Base-by-base conservation (phyloP, 2,888 invertebrate genomes). In the Mamestra brassicae region DNA sequence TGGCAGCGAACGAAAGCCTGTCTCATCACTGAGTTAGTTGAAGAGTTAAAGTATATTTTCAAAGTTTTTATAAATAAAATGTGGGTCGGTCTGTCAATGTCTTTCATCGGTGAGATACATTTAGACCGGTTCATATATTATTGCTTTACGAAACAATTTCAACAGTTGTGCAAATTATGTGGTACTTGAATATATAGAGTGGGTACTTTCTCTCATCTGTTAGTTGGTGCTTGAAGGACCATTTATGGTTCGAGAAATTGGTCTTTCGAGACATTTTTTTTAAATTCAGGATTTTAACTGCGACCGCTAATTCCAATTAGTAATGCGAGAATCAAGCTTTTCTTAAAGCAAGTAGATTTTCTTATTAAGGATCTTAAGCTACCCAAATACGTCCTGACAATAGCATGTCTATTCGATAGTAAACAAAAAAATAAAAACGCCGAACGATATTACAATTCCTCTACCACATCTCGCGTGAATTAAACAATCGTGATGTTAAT, bases 81-180 rank as follows among this genome's bases (percentile, higher is more conserved):
- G 57, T 78, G 62, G 71, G 85, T 80, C 80, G 76, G 50, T 68
- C 78, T 74, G 87, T 81, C 73, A 78, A 58, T 76, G 52, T 63
- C 74, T 67, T 64, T 83, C 76, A 78, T 78, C 72, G 69, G 68
- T 34, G 66, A 65, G 71, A 80, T 82, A 82, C 61, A 81, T 74
- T 71, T 69, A 81, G 81, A 82, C 85, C 70, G 85, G 77, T 84
- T 81, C 36, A 54, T 64, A 45, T 81, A 83, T 69, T 79, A 83
- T 79, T 79, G 69, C 65, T 72, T 45, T 57, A 74, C 67, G 67
- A 65, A 67, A 80, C 68, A 69, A 60, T 66, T 81, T 80, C 65
- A 52, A 70, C 61, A 66, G 69, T 81, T 81, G 84, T 72, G 81
- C 71, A 81, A 84, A 68, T 50, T 52, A 34, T 10, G 13, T 7